Conservation (phyloP, 2,888 invertebrate species). For the Teleiodes luculella region DNA sequence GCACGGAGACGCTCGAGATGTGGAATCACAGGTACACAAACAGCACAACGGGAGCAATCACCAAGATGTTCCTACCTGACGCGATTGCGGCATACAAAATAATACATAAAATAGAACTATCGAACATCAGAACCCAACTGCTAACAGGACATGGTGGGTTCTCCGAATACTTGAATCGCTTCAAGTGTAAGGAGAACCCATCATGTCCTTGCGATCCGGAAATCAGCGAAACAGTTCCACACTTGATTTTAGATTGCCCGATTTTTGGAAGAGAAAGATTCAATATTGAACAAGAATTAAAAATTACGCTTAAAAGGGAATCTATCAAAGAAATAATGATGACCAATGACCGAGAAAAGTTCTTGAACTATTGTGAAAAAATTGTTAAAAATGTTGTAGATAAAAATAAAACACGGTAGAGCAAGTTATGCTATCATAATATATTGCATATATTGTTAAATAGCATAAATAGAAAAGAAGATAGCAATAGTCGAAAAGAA, state of each 20-base stretch:
- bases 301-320: not conserved
- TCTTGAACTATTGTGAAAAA: not conserved
- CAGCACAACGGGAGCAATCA: not conserved
- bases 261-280: not conserved
- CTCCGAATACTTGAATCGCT: constrained; percentile 14
- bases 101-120: not conserved
- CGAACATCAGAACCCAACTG: not conserved
- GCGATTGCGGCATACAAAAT: not conserved
- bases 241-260: not conserved
- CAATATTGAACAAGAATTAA: not conserved
- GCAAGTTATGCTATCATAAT: not conserved
- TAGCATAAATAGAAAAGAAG: not conserved
- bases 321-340: too few species aligned
- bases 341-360: not conserved
- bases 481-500: too few species aligned
- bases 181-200: constrained; percentile 13
- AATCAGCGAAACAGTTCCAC: not conserved
- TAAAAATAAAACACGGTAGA: not conserved
- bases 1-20: not conserved
- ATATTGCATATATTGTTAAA: not conserved
- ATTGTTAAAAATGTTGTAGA: not conserved
- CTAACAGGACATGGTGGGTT: constrained; percentile 17
- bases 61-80: not conserved
- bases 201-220: constrained; percentile 7
- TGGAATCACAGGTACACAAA: not conserved